phyloP scores from a whole-genome alignment of 2,797 vertebrate genomes.

The Brachyalestes nurse region DNA sequence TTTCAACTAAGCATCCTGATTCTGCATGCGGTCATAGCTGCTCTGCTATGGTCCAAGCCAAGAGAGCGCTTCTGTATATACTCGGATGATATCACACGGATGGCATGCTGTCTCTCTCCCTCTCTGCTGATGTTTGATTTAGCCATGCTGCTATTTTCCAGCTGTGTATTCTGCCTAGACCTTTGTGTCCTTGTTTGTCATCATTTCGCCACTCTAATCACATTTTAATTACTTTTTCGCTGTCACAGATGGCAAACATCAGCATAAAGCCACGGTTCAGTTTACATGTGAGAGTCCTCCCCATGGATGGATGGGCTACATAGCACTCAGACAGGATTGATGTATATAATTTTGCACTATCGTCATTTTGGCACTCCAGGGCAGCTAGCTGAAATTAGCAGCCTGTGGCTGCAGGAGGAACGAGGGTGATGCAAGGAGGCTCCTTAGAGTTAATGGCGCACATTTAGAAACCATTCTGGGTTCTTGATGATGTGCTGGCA shows the following conservation, averaged over 20 bases:
- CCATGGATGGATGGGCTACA: constrained; percentile 20
- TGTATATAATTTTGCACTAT: constrained; percentile 38
- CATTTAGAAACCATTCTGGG: constrained; percentile 33
- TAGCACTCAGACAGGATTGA: constrained; percentile 37
- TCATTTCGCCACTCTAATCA: constrained; percentile 53
- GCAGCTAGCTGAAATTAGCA: constrained; percentile 32
- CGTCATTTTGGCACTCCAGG: constrained; percentile 39
- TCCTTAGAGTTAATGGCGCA: constrained; percentile 43
- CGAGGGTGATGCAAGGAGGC: constrained; percentile 23
- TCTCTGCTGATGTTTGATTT: constrained; percentile 37
- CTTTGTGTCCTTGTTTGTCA: constrained; percentile 54
- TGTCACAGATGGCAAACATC: constrained; percentile 59
- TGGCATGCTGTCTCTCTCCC: not conserved
- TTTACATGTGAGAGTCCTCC: constrained; percentile 13
- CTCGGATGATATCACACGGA: constrained; percentile 10
- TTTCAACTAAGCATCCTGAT: constrained; percentile 49
- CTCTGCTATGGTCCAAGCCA: constrained; percentile 16
- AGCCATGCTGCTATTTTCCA: constrained; percentile 50
- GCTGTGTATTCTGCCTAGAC: constrained; percentile 47
- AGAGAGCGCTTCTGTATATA: constrained; percentile 29
- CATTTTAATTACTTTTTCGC: constrained; percentile 57
- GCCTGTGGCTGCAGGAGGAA: constrained; percentile 30
- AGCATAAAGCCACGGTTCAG: constrained; percentile 44
- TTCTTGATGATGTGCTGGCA: constrained; percentile 46
- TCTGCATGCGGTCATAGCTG: constrained; percentile 34